Percentiles rank a stretch among this genome's conserved stretches.
These are phyloP conservation scores for Ooceraea biroi DNA, from an alignment of 1,140 invertebrate species.

Conservation along the genomic window DNA sequence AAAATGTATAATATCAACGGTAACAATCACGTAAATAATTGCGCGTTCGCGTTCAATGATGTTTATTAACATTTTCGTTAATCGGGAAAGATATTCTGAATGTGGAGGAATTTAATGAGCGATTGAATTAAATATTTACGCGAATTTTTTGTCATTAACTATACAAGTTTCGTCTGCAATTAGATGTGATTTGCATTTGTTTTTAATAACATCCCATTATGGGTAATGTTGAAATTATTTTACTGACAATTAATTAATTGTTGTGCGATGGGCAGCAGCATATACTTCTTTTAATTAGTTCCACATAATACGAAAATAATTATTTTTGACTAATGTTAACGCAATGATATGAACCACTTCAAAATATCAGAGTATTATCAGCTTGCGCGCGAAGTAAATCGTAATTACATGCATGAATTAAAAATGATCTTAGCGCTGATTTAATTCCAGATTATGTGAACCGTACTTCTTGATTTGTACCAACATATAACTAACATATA, in stretches of 20 bases:
- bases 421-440: not conserved
- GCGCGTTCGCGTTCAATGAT: not conserved
- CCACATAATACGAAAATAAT: not conserved
- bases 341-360: not conserved
- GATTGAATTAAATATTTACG: constrained; percentile 9
- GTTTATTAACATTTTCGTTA: constrained; percentile 20
- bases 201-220: constrained; percentile 8
- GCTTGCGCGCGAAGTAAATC: not conserved
- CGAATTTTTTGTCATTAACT: constrained; percentile 17
- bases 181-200: not conserved
- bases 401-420: not conserved
- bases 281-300: not conserved
- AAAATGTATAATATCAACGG: not conserved
- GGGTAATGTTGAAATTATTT: not conserved
- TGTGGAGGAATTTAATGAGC: not conserved
- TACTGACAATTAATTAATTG: not conserved
- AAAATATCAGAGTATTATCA: not conserved
- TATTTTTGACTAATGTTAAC: not conserved
- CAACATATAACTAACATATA: no score
- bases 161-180: not conserved
- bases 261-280: not conserved
- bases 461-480: not conserved
- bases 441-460: not conserved
- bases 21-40: constrained; percentile 1
- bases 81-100: not conserved